Evolutionary conservation across 2,888 invertebrate genomes (phyloP), one percentile per base, ranked within the genome.

Genomic region (Spisula solida): DNA sequence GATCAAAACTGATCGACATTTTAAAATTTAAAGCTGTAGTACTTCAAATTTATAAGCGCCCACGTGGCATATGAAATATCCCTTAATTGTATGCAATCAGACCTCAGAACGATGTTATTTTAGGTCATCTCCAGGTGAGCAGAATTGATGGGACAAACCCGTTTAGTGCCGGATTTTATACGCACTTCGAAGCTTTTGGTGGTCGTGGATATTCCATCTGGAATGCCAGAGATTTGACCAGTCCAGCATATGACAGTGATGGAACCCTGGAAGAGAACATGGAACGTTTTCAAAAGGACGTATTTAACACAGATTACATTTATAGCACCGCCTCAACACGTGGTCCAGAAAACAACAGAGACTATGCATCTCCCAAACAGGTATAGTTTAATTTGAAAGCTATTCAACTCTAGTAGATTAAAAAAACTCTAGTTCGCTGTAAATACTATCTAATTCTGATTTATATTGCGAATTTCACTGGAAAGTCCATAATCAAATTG

Each of bases 201-300:
- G 94, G 94, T 16, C 91, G 94, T 14, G 94, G 94, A 10, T 93
- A 93, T 55, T 93, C 93, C 25, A 88, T 94, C 20, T 94, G 93
- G 93, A 92, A 93, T 51, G 51, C 93, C 5, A 34, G 55, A 14
- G 81, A 92, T 34, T 66, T 92, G n/a, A 48, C 34, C 5, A 66
- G 78, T 12, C 92, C 93, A 0, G 85, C 93, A 14, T 94, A 88
- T 60, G 94, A 94, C 87, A 90, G 90, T 25, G 92, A 89, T 14
- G 94, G 93, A n/a, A 90, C 92, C 14, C 90, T 94, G 0, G 94
- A 94, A 78, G 91, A 92, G 34, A 88, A 90, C 48, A 91, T 92
- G 81, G 91, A 90, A 48, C 60, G 80, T 6, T 90, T 90, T 55
- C 86, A 92, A 16, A 89, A 92, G 41, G 55, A 66, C 14, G 92